A percentile compares a stretch with the other conserved stretches of the same genome.
Evolutionary conservation across 2,797 vertebrate species (phyloP).

Genomic region (Lates japonicus): DNA sequence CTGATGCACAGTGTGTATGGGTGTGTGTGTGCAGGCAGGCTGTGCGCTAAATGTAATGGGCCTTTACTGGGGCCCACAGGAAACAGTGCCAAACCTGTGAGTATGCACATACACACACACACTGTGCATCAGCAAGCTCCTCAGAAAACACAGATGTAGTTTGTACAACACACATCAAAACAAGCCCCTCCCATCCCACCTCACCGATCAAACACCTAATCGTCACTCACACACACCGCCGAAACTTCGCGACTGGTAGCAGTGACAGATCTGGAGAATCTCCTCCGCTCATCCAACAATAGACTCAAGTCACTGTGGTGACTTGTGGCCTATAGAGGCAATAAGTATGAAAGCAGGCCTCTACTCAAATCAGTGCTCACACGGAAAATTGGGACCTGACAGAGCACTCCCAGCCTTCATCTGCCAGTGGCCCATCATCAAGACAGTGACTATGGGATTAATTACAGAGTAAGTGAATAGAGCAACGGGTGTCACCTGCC

Average conservation of each 20-base stretch:
- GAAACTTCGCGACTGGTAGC: slow-evolving; percentile 27
- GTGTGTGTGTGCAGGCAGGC: slow-evolving; percentile 87
- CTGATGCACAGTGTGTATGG: slow-evolving; percentile 19
- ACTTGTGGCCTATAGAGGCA: slow-evolving; percentile 43
- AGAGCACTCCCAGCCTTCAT: slow-evolving; percentile 63
- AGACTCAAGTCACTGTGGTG: slow-evolving; percentile 33
- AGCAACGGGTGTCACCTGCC: slow-evolving; percentile 72
- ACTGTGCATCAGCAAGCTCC: slow-evolving; percentile 32
- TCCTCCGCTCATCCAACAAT: slow-evolving; percentile 56
- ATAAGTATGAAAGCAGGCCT: slow-evolving; percentile 57
- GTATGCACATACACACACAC: slow-evolving; percentile 69
- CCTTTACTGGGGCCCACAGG: slow-evolving; percentile 96
- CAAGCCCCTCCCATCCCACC: background rate
- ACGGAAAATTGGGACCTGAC: slow-evolving; percentile 73
- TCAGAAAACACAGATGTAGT: slow-evolving; percentile 31
- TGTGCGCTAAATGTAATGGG: no score
- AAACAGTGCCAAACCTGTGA: slow-evolving; percentile 97
- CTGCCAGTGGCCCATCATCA: slow-evolving; percentile 71
- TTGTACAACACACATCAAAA: background rate
- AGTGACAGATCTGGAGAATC: slow-evolving; percentile 56
- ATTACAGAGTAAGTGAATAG: slow-evolving; percentile 78
- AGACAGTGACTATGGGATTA: slow-evolving; percentile 80
- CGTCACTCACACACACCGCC: slow-evolving; percentile 30
- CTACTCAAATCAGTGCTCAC: slow-evolving; percentile 39
- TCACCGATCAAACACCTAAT: slow-evolving; percentile 9